Evolutionary conservation across 2,888 invertebrate species (phyloP), one percentile per base, ranked within the genome.

Genomic region (Boloria euphrosyne): DNA sequence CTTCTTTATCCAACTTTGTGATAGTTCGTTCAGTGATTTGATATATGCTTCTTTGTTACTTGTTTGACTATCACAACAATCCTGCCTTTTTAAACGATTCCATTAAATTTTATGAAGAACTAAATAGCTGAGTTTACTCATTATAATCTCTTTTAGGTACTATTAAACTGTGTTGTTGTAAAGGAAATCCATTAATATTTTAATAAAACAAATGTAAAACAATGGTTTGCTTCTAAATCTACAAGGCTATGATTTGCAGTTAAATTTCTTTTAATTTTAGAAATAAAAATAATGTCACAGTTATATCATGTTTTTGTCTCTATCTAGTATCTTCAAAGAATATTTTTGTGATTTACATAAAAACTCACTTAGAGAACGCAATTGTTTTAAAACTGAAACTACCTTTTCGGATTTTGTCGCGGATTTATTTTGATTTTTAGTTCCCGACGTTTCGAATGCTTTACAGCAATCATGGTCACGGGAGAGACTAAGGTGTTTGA

Each of bases 31-130:
- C 68, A 87, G 70, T 4, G 73, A 68, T 63, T 80, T 77, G 1
- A 86, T 66, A 65, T 83, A 80, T 67, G 80, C 73, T 43, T 72
- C 44, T 75, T 70, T 46, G 62, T 50, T 55, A 17, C 47, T 16
- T 46, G 22, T 13, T 51, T n/a, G 7, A 18, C n/a, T 61, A 72
- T 63, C 55, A 3, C 68, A 55, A 44, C 70, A 64, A 44, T 72
- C 63, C 4, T 67, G 66, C 44, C 74, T 74, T 64, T 81, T 79
- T 18, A 88, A 59, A 50, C 84, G 76, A 0, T 80, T 73, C 86
- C 86, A 87, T 76, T 86, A 84, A 3, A 64, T 76, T 75, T 73
- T 80, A 62, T 80, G 79, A 6, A 88, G 64, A 17, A 80, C 55
- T 60, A 82, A 63, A 49, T 62, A 55, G 52, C 13, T 43, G 7